Percentiles rank a stretch among this genome's conserved stretches.
Evolutionary conservation across 2,113 vertebrate species (phyloP).

Genomic region (Paradisaea rubra): DNA sequence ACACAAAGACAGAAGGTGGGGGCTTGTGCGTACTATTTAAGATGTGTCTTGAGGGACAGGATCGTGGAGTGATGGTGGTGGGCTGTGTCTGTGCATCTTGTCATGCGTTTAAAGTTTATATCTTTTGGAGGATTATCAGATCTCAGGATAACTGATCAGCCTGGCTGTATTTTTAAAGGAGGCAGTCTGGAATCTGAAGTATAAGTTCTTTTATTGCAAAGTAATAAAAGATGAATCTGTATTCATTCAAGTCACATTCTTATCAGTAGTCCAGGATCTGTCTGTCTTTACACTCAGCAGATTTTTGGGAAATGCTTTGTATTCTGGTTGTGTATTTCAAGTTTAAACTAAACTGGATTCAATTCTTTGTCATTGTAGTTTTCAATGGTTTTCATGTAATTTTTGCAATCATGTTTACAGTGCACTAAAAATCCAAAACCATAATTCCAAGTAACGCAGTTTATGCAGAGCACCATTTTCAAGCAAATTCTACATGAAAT

Average conservation of each 20-base stretch:
- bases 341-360: not conserved
- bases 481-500: not conserved
- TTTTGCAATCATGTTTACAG: not conserved
- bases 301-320: not conserved
- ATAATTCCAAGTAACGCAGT: not conserved
- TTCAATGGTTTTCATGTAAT: not conserved
- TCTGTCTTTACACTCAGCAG: not conserved
- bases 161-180: conserved; percentile 5
- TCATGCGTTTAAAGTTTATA: not conserved
- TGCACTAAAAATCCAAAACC: not conserved
- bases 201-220: not conserved
- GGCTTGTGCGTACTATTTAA: not conserved
- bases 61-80: not conserved
- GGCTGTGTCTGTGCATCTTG: not conserved
- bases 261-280: not conserved
- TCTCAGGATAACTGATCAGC: not conserved
- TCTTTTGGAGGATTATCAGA: not conserved
- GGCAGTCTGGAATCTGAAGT: not conserved
- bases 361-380: not conserved
- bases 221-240: not conserved
- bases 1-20: not conserved
- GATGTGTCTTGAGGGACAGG: not conserved
- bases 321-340: not conserved
- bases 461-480: not conserved
- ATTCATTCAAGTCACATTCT: not conserved